Evolutionary conservation across 2,797 vertebrate genomes (phyloP).

Genomic region (Platyrinchus mystaceus): DNA sequence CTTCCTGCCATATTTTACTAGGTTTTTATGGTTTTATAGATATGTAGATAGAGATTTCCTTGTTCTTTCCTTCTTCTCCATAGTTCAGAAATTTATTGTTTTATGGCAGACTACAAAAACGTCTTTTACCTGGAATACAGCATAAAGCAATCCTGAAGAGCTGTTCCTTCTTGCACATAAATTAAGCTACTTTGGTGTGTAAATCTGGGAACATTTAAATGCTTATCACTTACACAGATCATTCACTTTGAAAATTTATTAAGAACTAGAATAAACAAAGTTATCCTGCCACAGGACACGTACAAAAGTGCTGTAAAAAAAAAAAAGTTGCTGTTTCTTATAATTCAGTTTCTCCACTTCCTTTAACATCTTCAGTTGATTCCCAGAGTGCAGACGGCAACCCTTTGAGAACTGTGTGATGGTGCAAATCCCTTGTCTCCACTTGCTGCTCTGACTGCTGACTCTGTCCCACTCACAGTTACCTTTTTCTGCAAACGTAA

Average conservation of each 20-base stretch:
- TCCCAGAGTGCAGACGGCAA: not conserved
- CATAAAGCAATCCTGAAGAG: not conserved
- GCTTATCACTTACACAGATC: not conserved
- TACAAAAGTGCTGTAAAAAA: not conserved
- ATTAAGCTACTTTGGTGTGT: not conserved
- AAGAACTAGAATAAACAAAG: not conserved
- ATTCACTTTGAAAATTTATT: not conserved
- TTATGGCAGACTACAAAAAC: not conserved
- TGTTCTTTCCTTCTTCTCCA: not conserved
- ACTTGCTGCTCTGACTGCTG: not conserved
- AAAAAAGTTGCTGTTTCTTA: not conserved
- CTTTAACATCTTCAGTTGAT: not conserved
- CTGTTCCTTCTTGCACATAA: not conserved
- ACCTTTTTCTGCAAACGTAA: not conserved
- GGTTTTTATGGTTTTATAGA: not conserved
- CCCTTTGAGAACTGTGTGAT: not conserved
- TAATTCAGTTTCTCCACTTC: not conserved
- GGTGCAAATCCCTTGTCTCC: not conserved
- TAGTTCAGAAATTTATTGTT: not conserved
- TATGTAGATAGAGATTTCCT: not conserved
- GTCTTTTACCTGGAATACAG: not conserved
- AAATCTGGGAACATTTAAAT: not conserved
- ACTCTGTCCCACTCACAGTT: not conserved
- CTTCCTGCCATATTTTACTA: not conserved
- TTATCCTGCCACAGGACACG: not conserved